These are phyloP conservation scores for Synanthedon myopaeformis DNA, from an alignment of 2,888 invertebrate genomes.

Conservation along the genomic window DNA sequence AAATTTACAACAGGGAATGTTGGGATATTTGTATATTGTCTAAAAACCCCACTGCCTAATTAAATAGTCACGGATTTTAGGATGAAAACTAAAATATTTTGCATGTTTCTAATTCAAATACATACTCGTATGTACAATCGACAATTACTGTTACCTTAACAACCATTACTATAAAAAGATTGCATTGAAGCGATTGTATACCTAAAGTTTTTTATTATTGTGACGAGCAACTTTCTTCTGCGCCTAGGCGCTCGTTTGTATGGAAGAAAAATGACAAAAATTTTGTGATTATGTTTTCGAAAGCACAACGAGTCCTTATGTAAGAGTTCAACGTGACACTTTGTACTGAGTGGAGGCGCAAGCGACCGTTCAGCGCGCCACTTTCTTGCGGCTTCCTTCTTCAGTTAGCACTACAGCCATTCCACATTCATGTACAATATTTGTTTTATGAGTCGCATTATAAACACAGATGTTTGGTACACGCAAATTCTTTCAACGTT, in stretches of 20 bases:
- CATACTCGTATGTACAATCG: too few relatives aligned
- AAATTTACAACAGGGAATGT: too few relatives aligned
- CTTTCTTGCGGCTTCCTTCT: constrained; percentile 58
- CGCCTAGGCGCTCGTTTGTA: constrained; percentile 31
- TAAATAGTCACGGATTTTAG: too few relatives aligned
- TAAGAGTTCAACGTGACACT: constrained; percentile 70
- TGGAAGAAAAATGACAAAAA: constrained; percentile 42
- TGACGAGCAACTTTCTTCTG: constrained; percentile 42
- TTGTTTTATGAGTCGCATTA: too few relatives aligned
- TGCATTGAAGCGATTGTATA: constrained; percentile 6
- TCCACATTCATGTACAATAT: too few relatives aligned
- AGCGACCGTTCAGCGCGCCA: constrained; percentile 54
- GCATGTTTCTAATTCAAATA: too few relatives aligned
- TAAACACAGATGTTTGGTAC: too few relatives aligned
- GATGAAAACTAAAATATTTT: too few relatives aligned
- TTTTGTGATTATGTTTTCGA: constrained; percentile 59
- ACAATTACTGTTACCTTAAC: too few relatives aligned
- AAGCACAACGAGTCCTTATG: constrained; percentile 64
- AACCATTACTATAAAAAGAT: too few relatives aligned
- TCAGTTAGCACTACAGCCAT: constrained; percentile 28
- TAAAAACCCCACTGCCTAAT: too few relatives aligned
- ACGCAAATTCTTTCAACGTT: not conserved
- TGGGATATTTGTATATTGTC: too few relatives aligned
- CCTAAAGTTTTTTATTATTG: constrained; percentile 1
- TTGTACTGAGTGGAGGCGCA: constrained; percentile 29